Base-by-base conservation (phyloP, 2,797 vertebrate species). In the Micrastur ruficollis region DNA sequence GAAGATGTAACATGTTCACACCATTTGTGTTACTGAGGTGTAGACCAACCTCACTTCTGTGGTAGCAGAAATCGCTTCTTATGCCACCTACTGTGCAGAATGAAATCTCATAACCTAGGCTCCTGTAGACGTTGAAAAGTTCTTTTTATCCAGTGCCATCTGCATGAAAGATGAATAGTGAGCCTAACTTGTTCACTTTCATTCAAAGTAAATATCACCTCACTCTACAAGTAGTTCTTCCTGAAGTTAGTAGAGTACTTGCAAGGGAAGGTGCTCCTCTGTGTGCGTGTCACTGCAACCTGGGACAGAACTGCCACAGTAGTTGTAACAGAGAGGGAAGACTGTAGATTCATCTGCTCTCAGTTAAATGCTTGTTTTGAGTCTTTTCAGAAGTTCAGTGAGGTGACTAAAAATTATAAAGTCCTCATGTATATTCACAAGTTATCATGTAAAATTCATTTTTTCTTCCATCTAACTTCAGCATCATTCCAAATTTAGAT, bases 201-300 rank as follows among this genome's bases (percentile, higher is more conserved):
- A n/a, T 8, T 80, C 20, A 36, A 31, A 14, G 34, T 47, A 55
- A 59, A 2, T 52, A 61, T 34, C 32, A 23, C 10, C 26, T 80
- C 38, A 31, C 6, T 65, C 7, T 44, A 6, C 0, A 4, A 49
- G 44, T 32, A 50, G 31, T 26, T 91, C n/a, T 63, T 71, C 44
- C 42, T 72, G 46, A 40, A 29, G 6, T 18, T 80, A 18, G 44
- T 31, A 15, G 47, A 21, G 8, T 61, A 4, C 32, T 76, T 58
- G 26, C 0, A 4, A 52, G 40, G 36, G 34, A 90, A 86, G 27
- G 4, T 52, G 27, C 31, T 61, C 3, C 47, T 86, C 46, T 49
- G 16, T 12, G 2, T 0, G 3, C 5, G 8, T 5, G 12, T 65
- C 66, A 4, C 40, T 61, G 40, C 2, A 4, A 34, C 15, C 34